These are phyloP conservation scores for Ferrisia virgata DNA, from an alignment of 2,888 invertebrate genomes.

Conservation along the genomic window DNA sequence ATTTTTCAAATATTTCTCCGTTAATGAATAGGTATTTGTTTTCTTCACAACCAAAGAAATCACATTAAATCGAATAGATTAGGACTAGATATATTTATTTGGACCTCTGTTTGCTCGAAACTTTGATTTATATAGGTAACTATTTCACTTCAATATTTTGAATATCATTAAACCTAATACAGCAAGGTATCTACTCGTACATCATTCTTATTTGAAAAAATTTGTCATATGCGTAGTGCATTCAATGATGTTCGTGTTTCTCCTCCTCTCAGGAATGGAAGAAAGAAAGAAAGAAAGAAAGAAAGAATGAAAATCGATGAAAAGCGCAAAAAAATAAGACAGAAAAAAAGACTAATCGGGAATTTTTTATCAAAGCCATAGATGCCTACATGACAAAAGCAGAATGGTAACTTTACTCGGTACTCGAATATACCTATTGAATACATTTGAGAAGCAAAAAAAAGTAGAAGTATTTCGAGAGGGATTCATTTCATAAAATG, in stretches of 20 bases:
- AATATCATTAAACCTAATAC: too few species aligned
- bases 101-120: too few species aligned
- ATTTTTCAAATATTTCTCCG: too few species aligned
- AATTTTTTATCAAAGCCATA: slow-evolving; percentile 23
- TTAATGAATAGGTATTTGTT: too few species aligned
- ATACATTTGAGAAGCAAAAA: not conserved
- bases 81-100: too few species aligned
- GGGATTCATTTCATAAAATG: slow-evolving; percentile 35
- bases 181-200: too few species aligned
- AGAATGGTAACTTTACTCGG: not conserved
- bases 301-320: not conserved
- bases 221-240: not conserved
- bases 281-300: not conserved
- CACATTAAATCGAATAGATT: too few species aligned
- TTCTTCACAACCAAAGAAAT: too few species aligned
- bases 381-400: slow-evolving; percentile 24
- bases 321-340: not conserved
- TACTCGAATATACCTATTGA: too few species aligned
- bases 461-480: not conserved
- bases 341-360: slow-evolving; percentile 20
- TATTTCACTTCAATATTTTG: too few species aligned
- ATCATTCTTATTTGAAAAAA: not conserved
- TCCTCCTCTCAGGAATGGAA: not conserved
- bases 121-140: too few species aligned
- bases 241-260: not conserved